Evolutionary conservation across 2,797 vertebrate species (phyloP).

Genomic region (Chelonia mydas): DNA sequence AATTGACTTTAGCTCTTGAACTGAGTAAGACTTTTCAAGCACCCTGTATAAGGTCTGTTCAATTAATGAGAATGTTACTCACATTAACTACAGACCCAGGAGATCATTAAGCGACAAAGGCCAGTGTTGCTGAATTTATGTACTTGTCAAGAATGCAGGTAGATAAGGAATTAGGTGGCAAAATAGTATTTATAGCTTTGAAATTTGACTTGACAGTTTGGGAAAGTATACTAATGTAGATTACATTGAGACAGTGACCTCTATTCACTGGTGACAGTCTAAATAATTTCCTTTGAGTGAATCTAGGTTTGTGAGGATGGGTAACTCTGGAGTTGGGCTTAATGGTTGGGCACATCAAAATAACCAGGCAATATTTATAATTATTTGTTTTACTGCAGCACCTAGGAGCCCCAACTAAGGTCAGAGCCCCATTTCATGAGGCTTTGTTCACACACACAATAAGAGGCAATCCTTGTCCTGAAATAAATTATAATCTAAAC

Average conservation of each 20-base stretch:
- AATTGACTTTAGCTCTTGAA: neutral
- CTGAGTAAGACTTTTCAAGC: neutral
- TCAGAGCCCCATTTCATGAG: neutral
- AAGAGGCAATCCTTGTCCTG: neutral
- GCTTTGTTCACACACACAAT: neutral
- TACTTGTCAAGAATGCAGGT: neutral
- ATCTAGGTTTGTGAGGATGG: neutral
- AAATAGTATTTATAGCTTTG: neutral
- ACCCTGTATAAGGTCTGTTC: neutral
- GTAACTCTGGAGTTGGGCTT: neutral
- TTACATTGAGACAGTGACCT: neutral
- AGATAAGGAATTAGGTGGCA: neutral
- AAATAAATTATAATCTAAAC: neutral
- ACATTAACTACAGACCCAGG: neutral
- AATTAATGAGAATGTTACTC: neutral
- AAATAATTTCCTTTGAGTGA: neutral
- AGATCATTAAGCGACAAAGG: neutral
- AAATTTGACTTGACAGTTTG: neutral
- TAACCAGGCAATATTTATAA: neutral
- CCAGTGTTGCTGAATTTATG: neutral
- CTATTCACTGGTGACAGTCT: neutral
- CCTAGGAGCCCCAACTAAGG: neutral
- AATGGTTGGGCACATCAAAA: neutral
- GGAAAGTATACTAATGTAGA: neutral
- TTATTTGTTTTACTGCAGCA: neutral